These are phyloP conservation scores for Monoplex corrugatus DNA, from an alignment of 2,888 invertebrate genomes.

Conservation along the genomic window DNA sequence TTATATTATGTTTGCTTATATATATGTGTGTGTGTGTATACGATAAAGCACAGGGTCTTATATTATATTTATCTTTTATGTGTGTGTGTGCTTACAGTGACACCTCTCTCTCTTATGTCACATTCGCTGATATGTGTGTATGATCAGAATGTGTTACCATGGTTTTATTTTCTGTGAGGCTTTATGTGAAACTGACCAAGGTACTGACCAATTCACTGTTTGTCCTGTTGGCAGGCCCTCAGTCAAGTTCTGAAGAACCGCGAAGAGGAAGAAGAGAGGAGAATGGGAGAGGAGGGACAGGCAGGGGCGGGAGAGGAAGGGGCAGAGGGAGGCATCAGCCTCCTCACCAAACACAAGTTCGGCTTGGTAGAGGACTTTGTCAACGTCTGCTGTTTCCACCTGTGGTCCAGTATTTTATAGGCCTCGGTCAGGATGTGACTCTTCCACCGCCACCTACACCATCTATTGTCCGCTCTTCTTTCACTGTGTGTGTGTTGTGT, in stretches of 20 bases:
- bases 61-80: background rate
- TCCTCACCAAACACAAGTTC: conserved; percentile 51
- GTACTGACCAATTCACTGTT: background rate
- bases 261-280: background rate
- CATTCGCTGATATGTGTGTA: too few species aligned
- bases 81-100: too few species aligned
- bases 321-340: conserved; percentile 10
- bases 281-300: background rate
- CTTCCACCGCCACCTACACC: background rate
- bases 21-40: background rate
- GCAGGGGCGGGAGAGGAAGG: background rate
- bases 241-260: conserved; percentile 26
- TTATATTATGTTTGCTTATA: too few species aligned
- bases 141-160: too few species aligned
- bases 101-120: too few species aligned
- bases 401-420: conserved; percentile 69
- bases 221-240: background rate
- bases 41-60: background rate
- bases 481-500: background rate
- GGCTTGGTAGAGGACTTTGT: conserved; percentile 72
- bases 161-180: too few species aligned
- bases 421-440: conserved; percentile 18
- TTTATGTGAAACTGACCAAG: too few species aligned
- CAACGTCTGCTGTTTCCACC: conserved; percentile 74
- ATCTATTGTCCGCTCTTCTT: background rate